Evolutionary conservation across 2,113 vertebrate species (phyloP), one percentile per base, ranked within the genome.

Genomic region (Brienomyrus longianalis): DNA sequence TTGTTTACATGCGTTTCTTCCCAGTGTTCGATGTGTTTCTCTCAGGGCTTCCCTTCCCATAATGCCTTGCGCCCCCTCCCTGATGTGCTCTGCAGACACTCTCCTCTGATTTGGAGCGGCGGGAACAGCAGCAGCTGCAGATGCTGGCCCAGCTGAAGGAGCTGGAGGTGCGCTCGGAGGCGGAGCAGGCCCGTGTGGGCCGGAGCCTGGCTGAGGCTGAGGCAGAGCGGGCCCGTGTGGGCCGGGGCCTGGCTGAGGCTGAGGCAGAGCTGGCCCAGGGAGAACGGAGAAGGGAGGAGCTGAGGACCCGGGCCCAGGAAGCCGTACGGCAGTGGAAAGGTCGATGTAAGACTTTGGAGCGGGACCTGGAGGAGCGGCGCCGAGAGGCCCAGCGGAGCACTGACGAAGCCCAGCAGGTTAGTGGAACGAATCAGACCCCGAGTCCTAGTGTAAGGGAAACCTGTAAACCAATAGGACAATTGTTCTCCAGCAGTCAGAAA

Each of bases 141-240:
- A 97, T 98, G 96, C 91, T 98, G 92, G 95, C 96, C 31, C 96
- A 97, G 91, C 94, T 99, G n/a, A 97, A 95, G 90, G 97, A 98
- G 90, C 95, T 98, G 85, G 94, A 98, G 96, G 95, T 83, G 85
- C 96, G 93, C 90, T 96, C 96, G 89, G 93, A 97, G 89, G 89
- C 92, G 0, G 96, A 96, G 86, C 94, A 91, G 21, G 94, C 91
- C 66, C 93, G 89, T 5, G 85, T 93, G 8, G 95, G 95, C 35
- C 92, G 89, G 0, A 95, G 96, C 84, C 91, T 96, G 35, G 96
- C 93, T 70, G 96, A 96, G 89, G 94, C 95, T 0, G 97, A 98
- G 91, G 92, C 95, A 0, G 96, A 96, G 87, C 94, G 91, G 21
- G 94, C 91, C 70, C 93, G 88, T 6, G 80, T 93, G 7, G 95